Evolutionary conservation across 2,113 vertebrate species (phyloP), one percentile per base, ranked within the genome.

Genomic region (Odocoileus virginianus): DNA sequence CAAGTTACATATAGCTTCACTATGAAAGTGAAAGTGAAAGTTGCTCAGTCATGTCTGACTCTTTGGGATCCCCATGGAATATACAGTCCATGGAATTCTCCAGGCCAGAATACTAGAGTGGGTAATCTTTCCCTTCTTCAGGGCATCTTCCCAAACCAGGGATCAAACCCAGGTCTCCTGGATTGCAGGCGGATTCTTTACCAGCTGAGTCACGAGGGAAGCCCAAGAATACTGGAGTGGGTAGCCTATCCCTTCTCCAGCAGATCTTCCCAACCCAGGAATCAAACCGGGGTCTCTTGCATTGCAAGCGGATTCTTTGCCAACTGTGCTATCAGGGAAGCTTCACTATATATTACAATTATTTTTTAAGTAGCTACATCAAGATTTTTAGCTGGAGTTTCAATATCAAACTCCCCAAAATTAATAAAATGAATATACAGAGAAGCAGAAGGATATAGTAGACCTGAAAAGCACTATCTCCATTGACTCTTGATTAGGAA

Each of bases 401-500:
- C 23, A 43, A 76, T 43, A 25, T 43, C 71, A 76, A 76, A 27
- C 36, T 27, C 40, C 71, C 67, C 19, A 40, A 40, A 71, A 40
- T 23, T 71, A 76, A 27, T 76, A 43, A 76, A 43, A 43, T 76
- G 36, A 76, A 76, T 76, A 43, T 43, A 43, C 21, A 76, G 71
- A 76, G 40, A 76, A 27, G 71, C 27, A 76, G 71, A 76, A 76
- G 36, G 23, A 43, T 43, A 76, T 7, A 43, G 71, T 43, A 76
- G 71, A 43, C 40, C 71, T 43, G 71, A 76, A 76, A 76, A 27
- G 5, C 23, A 27, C 71, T 27, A 4, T 27, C 40, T 76, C 14
- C 40, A 43, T 57, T 85, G 94, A 89, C 92, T 97, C 84, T 92
- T 95, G 86, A 96, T 84, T 94, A 54, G 54, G n/a, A 78, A 96